Evolutionary conservation across 2,113 vertebrate genomes (phyloP), one percentile per base, ranked within the genome.

Genomic region (Regulus satrapa): DNA sequence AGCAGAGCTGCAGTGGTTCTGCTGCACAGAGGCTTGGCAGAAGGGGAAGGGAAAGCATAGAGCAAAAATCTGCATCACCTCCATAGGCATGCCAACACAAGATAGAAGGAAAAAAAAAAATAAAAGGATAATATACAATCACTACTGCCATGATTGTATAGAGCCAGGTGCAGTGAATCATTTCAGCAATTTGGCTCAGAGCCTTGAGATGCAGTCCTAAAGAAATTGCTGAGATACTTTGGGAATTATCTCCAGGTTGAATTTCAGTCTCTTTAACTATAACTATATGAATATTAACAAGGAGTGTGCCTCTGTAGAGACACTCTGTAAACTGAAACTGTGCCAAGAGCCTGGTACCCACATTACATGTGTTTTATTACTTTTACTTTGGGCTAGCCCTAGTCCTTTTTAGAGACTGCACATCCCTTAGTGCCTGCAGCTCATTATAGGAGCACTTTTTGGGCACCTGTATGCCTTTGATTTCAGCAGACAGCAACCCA

Each of bases 301-400:
- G 34, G 10, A 67, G 3, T 0, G 6, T 36, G 38, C 10, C 64
- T 77, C 51, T 69, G 23, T 18, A 56, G 59, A 84, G 71, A 61
- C 21, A 17, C 14, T 34, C 40, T n/a, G 9, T 51, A 67, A 74
- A 56, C 16, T 34, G 41, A 54, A 52, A 51, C 13, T n/a, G 18
- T 28, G 26, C 38, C 28, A 38, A 73, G 34, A 69, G 29, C 32
- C 55, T 55, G 59, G 23, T 20, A 84, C 34, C 20, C 59, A 51
- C 29, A 34, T 13, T 38, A 9, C 2, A 3, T 1, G 6, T 10
- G 21, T 46, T 62, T 46, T 12, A 4, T 10, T 0, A 0, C 4
- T 36, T 82, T 68, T 41, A 38, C 38, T 58, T 36, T 1, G 2
- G 32, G 32, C 24, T 72, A 56, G 28, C 19, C 34, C 5, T 21